Evolutionary conservation across 2,113 vertebrate species (phyloP).

Genomic region (Pteronura brasiliensis): DNA sequence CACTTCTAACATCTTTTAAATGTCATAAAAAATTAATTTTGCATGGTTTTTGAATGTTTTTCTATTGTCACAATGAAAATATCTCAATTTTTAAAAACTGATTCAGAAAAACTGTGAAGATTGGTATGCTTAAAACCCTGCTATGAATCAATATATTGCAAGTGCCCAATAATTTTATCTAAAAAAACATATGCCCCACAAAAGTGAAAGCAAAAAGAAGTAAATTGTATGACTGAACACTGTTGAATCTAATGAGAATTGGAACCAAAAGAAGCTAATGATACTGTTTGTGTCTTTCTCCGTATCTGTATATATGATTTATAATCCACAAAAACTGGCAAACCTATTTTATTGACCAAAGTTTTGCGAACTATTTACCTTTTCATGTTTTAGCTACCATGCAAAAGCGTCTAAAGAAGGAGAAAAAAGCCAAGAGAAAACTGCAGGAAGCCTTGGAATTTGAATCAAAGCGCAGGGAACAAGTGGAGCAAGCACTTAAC

Average conservation of each 20-base stretch:
- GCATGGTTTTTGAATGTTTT: neutral
- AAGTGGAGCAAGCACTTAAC: slow-evolving; percentile 92
- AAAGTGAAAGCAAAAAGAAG: neutral
- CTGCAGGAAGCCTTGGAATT: slow-evolving; percentile 94
- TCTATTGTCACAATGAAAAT: neutral
- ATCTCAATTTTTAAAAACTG: neutral
- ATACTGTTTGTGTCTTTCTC: neutral
- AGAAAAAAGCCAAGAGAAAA: slow-evolving; percentile 95
- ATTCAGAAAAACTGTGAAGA: neutral
- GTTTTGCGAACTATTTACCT: slow-evolving; percentile 8
- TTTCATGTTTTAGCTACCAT: slow-evolving; percentile 86
- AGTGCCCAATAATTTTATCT: neutral
- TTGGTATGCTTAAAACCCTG: neutral
- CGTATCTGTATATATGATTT: neutral
- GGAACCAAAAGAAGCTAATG: neutral
- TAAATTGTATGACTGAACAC: neutral
- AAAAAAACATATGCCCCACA: neutral
- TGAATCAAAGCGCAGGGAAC: slow-evolving; percentile 91
- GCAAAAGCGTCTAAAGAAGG: slow-evolving; percentile 94
- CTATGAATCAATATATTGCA: neutral
- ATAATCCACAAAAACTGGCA: neutral
- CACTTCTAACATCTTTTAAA: neutral
- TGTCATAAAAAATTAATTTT: neutral
- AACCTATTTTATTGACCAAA: neutral
- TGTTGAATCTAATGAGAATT: neutral